phyloP scores from a whole-genome alignment of 1,140 invertebrate species.

The Drosophila insularis region DNA sequence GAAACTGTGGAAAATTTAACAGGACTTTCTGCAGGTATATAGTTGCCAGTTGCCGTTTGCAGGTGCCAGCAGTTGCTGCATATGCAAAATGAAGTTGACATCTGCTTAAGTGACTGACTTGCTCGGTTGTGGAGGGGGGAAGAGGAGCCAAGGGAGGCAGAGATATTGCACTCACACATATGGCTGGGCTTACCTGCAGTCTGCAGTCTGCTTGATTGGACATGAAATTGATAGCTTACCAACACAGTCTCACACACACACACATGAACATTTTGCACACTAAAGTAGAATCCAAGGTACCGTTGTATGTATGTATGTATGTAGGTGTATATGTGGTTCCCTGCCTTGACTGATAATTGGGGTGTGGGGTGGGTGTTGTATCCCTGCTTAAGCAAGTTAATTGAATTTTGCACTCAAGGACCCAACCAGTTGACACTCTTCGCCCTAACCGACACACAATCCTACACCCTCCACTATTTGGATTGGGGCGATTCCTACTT shows the following conservation, averaged over 20 bases:
- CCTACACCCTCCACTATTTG: slow-evolving; percentile 53
- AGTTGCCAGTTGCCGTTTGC: slow-evolving; percentile 11
- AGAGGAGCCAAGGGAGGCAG: slow-evolving; percentile 1
- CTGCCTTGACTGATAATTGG: background rate
- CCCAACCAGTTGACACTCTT: slow-evolving; percentile 3
- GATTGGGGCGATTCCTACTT: slow-evolving; percentile 52
- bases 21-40: slow-evolving; percentile 24
- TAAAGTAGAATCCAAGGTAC: background rate
- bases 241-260: slow-evolving; percentile 20
- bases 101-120: slow-evolving; percentile 68
- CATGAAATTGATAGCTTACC: slow-evolving; percentile 79
- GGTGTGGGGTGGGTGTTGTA: slow-evolving; percentile 30
- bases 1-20: slow-evolving; percentile 32
- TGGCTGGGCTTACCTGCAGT: slow-evolving; percentile 37
- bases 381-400: slow-evolving; percentile 76
- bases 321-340: background rate
- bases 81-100: slow-evolving; percentile 80
- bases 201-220: slow-evolving; percentile 65
- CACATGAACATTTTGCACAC: slow-evolving; percentile 7
- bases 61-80: slow-evolving; percentile 43
- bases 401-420: slow-evolving; percentile 79
- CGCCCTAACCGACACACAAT: background rate
- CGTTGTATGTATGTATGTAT: background rate
- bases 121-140: background rate
- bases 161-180: slow-evolving; percentile 53